phyloP scores from a whole-genome alignment of 2,888 invertebrate genomes.

The Lasioglossum marginatum region DNA sequence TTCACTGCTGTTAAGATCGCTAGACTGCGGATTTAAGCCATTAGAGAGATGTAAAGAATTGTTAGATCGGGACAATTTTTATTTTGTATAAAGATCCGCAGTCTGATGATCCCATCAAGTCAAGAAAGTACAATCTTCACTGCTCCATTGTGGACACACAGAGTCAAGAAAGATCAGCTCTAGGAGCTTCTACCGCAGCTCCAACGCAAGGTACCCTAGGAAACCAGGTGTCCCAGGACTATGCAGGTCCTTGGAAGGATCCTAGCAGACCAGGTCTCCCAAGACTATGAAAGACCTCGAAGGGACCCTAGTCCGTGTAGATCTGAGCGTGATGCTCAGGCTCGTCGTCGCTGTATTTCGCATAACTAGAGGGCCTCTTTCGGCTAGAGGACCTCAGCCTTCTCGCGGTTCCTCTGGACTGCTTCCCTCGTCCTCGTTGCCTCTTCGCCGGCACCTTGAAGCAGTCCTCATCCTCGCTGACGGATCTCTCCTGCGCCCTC shows the following conservation, averaged over 20 bases:
- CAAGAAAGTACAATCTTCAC: neutral
- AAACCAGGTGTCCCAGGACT: neutral
- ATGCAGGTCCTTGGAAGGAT: neutral
- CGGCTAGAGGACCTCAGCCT: conserved; percentile 13
- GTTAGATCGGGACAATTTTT: no score
- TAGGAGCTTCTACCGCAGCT: neutral
- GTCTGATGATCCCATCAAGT: no score
- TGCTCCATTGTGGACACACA: neutral
- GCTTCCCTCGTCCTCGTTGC: conserved; percentile 22
- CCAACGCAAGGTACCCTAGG: neutral
- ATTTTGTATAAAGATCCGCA: no score
- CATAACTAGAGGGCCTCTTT: neutral
- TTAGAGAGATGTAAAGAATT: no score
- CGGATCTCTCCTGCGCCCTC: neutral
- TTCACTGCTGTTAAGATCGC: no score
- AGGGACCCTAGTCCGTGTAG: neutral
- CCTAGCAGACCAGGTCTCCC: neutral
- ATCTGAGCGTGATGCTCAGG: neutral
- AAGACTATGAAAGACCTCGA: neutral
- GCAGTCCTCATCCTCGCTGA: conserved; percentile 32
- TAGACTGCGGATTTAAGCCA: no score
- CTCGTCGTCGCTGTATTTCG: conserved; percentile 46
- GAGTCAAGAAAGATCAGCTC: neutral
- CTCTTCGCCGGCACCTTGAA: conserved; percentile 53
- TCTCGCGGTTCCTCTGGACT: conserved; percentile 8